Evolutionary conservation across 2,888 invertebrate genomes (phyloP).

Genomic region (Andrena flavipes): DNA sequence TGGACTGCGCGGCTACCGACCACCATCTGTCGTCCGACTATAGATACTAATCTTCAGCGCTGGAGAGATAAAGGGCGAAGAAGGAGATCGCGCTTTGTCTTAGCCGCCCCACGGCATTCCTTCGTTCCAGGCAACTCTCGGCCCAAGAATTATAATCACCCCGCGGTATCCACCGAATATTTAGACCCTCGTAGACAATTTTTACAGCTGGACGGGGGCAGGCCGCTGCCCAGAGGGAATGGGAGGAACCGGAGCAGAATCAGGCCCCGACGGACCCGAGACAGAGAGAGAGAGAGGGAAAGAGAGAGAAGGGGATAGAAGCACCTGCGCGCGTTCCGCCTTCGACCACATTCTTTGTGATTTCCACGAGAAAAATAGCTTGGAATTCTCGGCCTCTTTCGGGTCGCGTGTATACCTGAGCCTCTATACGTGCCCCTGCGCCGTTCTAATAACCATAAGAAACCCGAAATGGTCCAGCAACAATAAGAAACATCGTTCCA

Average conservation of each 20-base stretch:
- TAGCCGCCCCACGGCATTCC: conserved; percentile 78
- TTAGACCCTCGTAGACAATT: conserved; percentile 72
- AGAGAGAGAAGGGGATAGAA: conserved; percentile 24
- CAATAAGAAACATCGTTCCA: conserved; percentile 7
- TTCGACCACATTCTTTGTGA: conserved; percentile 60
- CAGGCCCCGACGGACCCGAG: background rate
- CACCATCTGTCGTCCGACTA: conserved; percentile 78
- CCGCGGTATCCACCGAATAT: conserved; percentile 74
- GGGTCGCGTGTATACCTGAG: conserved; percentile 14
- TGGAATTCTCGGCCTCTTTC: conserved; percentile 42
- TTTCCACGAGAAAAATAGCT: conserved; percentile 60
- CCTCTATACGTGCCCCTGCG: background rate
- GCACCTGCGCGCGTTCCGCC: conserved; percentile 59
- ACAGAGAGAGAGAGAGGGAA: conserved; percentile 8
- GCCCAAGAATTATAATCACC: conserved; percentile 78
- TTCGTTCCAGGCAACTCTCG: conserved; percentile 72
- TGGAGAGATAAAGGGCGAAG: conserved; percentile 73
- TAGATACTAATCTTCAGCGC: conserved; percentile 78
- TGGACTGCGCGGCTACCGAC: conserved; percentile 75
- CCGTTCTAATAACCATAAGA: conserved; percentile 47
- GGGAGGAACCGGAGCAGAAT: background rate
- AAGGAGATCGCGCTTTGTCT: conserved; percentile 75
- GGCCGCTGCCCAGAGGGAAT: background rate
- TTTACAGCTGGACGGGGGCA: conserved; percentile 53
- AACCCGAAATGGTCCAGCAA: background rate